Evolutionary conservation across 2,797 vertebrate genomes (phyloP), one percentile per base, ranked within the genome.

Genomic region (Karalla daura): DNA sequence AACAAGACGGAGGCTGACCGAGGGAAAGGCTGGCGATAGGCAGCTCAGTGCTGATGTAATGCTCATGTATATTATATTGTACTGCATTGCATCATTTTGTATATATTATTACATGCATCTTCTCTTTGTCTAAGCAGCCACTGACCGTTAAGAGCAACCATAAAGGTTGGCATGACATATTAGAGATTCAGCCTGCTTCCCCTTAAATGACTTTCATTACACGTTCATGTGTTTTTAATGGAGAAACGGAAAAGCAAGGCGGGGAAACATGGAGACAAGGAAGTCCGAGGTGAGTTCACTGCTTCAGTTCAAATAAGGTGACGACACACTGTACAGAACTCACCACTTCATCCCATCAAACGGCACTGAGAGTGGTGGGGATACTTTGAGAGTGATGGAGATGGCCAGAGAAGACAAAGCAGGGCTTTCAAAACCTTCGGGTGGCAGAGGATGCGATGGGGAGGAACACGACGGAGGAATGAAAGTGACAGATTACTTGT

Each of bases 401-500:
- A 18, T 9, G 5, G 30, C 45, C 56, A 54, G 45, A 70, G 63
- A 78, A 82, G 64, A 68, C 35, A 61, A 41, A 46, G 39, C 37
- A 51, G 8, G 43, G 61, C 59, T 69, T n/a, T 53, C 40, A 59
- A 76, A 84, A 70, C 52, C 63, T 78, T 67, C 20, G 63, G 69
- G 47, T 33, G n/a, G 54, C 63, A 54, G 63, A 52, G 44, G 46
- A 50, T 23, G 63, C 52, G 77, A 85, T 74, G 63, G 78, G 77
- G 59, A 81, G 44, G 58, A 86, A 82, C 53, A 49, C 45, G 43
- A 41, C 17, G 14, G 60, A 68, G 51, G 36, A 79, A 65, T 23
- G 75, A 79, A 80, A 81, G 78, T 63, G 77, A 89, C 81, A 86
- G 84, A 85, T 82, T 59, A 77, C 78, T 84, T 76, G 79, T 78